Evolutionary conservation across 2,113 vertebrate species (phyloP).

Genomic region (Nesoenas mayeri): DNA sequence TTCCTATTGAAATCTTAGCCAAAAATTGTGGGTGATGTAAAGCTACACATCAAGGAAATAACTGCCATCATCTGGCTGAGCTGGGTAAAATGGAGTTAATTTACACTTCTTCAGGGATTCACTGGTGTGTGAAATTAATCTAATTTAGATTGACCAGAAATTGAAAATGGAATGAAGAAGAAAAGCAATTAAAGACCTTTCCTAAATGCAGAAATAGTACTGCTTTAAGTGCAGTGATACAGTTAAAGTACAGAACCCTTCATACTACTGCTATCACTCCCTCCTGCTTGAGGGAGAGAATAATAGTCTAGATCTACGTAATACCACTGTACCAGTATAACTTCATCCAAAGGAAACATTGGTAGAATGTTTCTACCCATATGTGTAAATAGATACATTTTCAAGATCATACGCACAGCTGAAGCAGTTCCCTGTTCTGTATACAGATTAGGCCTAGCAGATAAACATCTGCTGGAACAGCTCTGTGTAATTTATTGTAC

Average conservation of each 20-base stretch:
- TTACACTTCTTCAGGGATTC: slow-evolving; percentile 44
- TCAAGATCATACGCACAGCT: background rate
- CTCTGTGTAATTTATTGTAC: background rate
- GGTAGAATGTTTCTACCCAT: background rate
- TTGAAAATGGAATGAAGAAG: slow-evolving; percentile 26
- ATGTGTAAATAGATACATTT: background rate
- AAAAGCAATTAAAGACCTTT: slow-evolving; percentile 20
- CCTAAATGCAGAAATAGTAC: background rate
- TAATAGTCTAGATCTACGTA: background rate
- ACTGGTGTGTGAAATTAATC: slow-evolving; percentile 51
- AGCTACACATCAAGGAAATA: slow-evolving; percentile 19
- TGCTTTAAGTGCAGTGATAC: background rate
- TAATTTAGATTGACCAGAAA: slow-evolving; percentile 40
- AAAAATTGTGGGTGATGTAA: background rate
- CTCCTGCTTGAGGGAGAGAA: background rate
- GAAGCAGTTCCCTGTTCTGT: background rate
- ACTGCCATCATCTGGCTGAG: slow-evolving; percentile 41
- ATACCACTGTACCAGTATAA: background rate
- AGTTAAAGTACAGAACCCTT: background rate
- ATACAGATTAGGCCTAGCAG: background rate
- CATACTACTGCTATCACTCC: background rate
- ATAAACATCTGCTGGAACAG: slow-evolving; percentile 22
- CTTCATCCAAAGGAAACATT: background rate
- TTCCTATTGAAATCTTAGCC: slow-evolving; percentile 4
- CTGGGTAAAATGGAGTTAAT: slow-evolving; percentile 54